Base-by-base conservation (phyloP, 1,140 invertebrate species). In the Zaprionus lachaisei region DNA sequence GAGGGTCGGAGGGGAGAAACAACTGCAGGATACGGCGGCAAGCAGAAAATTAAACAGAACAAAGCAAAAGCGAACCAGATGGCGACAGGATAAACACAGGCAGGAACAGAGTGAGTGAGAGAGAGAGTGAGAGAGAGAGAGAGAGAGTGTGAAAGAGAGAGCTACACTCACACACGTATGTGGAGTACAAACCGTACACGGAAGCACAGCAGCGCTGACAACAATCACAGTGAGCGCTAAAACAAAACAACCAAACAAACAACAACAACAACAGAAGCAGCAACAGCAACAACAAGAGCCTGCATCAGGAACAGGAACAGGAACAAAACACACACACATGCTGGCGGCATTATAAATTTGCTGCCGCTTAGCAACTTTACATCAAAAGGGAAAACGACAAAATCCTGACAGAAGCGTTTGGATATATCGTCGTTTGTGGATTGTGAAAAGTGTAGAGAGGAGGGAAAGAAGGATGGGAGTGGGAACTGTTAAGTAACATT, bases 21-120 rank as follows among this genome's bases (percentile, higher is more conserved):
- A 79, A 76, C 83, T 85, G 76, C 71, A 85, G 82, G 83, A 85
- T 70, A 84, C 71, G 77, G 70, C 66, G 57, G 79, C 82, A 86
- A 85, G 82, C 76, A 79, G 66, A 85, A 85, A 85, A 86, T 85
- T 85, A 85, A 85, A 85, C 82, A 86, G 82, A 86, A 85, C 79
- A 85, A 82, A 79, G 79, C 82, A 84, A 64, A 75, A 72, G 79
- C 68, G 70, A 79, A 82, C 51, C 82, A 85, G 83, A 86, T 85
- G 83, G 83, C 79, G 75, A 66, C 71, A 79, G 81, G 72, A 85
- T 67, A 81, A 81, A 85, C 74, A 85, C 66, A 70, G 54, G 72
- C 61, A 69, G 57, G 55, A 26, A 44, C 54, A 72, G n/a, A 17
- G 41, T 3, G 41, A 44, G 41, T 0, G n/a, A 17, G 41, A 6